Evolutionary conservation across 2,113 vertebrate genomes (phyloP), one percentile per base, ranked within the genome.

Genomic region (Cacatua alba): DNA sequence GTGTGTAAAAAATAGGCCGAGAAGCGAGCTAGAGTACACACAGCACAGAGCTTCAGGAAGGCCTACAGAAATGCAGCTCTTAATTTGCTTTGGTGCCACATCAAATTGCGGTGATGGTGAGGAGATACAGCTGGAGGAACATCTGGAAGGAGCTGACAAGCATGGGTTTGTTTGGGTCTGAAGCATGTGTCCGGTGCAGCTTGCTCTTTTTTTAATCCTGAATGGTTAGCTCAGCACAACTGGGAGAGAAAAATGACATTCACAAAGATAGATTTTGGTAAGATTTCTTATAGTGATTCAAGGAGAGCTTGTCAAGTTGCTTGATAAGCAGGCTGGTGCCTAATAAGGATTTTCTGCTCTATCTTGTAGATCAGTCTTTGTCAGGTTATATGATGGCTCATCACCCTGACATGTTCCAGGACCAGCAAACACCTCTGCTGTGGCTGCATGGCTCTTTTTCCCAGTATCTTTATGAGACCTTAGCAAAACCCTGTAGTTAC

Each of bases 131-230:
- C 68, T 93, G 88, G 71, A 53, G 35, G 26, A 96, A 95, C 90
- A 96, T 88, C 87, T 96, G 93, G 93, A 94, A 82, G 51, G 51
- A 59, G 72, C 90, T 93, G 94, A 95, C 96, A 92, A 96, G 94
- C 51, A 16, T 31, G n/a, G 26, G 17, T 43, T 72, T 70, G 72
- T 68, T 78, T 83, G 52, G 57, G 60, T 84, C 29, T 79, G 69
- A 86, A 78, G 72, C 29, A n/a, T 28, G n/a, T 1, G 0, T n/a
- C 33, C 1, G 0, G 43, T 41, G 37, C 20, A 60, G 51, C 48
- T 80, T 82, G 46, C 37, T 20, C 28, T 29, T 49, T 52, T 37
- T 52, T 48, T 8, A 49, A 71, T 57, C 52, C 59, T 26, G 49
- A 90, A 78, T 17, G 60, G 95, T 84, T 88, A 90, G 48, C 52